phyloP scores from a whole-genome alignment of 2,888 invertebrate species.

The Drosophila merina region DNA sequence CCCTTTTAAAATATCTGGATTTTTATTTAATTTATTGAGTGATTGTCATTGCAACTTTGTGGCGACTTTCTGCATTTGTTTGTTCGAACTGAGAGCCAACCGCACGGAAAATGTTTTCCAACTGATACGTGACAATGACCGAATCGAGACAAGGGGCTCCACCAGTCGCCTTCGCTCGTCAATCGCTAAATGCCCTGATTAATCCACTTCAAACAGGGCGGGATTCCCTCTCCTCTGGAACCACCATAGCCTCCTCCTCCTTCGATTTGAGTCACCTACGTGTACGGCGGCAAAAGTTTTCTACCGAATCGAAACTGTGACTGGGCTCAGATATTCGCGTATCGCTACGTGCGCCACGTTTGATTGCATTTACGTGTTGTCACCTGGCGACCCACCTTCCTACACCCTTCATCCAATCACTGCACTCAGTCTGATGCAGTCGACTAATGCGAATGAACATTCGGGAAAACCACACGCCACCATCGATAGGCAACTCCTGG shows the following conservation, averaged over 20 bases:
- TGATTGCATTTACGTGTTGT: constrained; percentile 76
- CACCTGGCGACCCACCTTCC: constrained; percentile 10
- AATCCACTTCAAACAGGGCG: constrained; percentile 64
- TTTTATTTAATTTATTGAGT: constrained; percentile 46
- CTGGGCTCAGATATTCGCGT: constrained; percentile 46
- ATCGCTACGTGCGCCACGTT: constrained; percentile 62
- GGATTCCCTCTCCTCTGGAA: not conserved
- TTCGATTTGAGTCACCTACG: constrained; percentile 27
- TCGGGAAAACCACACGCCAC: constrained; percentile 30
- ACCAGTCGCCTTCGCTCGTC: constrained; percentile 35
- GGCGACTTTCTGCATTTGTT: constrained; percentile 22
- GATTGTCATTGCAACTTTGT: constrained; percentile 23
- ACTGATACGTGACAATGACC: constrained; percentile 57
- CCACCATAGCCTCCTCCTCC: not conserved
- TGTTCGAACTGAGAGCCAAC: constrained; percentile 8
- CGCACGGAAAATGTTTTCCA: constrained; percentile 20
- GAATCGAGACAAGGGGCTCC: constrained; percentile 15
- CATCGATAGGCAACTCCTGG: constrained; percentile 31
- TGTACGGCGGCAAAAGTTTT: constrained; percentile 25
- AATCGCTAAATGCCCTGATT: constrained; percentile 59
- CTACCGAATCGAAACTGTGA: constrained; percentile 39
- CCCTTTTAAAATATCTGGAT: not conserved
- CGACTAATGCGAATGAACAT: constrained; percentile 27
- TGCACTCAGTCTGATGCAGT: constrained; percentile 15
- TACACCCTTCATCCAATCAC: not conserved